These are phyloP conservation scores for Ametastegia equiseti DNA, from an alignment of 2,888 invertebrate species.

Conservation along the genomic window DNA sequence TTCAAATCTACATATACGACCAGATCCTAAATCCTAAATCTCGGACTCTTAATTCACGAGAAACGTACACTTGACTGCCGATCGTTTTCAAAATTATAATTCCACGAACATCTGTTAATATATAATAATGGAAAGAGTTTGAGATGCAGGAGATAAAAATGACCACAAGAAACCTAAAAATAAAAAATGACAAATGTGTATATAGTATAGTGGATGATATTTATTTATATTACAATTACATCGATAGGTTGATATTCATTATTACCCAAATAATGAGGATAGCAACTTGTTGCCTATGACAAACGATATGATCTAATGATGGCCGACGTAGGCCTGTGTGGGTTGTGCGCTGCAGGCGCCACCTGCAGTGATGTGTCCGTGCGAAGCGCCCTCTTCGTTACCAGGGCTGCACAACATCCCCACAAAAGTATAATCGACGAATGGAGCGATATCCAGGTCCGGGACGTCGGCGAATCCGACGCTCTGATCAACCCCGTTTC, in stretches of 20 bases:
- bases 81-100: too few species aligned
- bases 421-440: slow-evolving; percentile 72
- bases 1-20: too few species aligned
- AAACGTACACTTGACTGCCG: too few species aligned
- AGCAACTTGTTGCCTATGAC: slow-evolving; percentile 10
- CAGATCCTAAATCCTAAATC: too few species aligned
- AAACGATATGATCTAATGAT: slow-evolving; percentile 61
- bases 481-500: neutral
- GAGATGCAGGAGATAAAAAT: neutral
- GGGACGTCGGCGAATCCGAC: slow-evolving; percentile 60
- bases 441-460: slow-evolving; percentile 70
- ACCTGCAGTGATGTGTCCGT: neutral
- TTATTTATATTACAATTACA: slow-evolving; percentile 32
- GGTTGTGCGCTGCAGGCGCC: slow-evolving; percentile 53
- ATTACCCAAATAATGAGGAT: slow-evolving; percentile 4
- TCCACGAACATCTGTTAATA: too few species aligned
- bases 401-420: slow-evolving; percentile 72
- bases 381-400: slow-evolving; percentile 54
- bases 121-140: too few species aligned
- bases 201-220: slow-evolving; percentile 19
- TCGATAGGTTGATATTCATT: slow-evolving; percentile 10
- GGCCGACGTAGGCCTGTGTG: slow-evolving; percentile 69
- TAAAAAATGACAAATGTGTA: slow-evolving; percentile 38
- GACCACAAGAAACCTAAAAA: neutral
- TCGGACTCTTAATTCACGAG: too few species aligned